Base-by-base conservation (phyloP, 2,797 vertebrate genomes). In the Pangasius djambal region DNA sequence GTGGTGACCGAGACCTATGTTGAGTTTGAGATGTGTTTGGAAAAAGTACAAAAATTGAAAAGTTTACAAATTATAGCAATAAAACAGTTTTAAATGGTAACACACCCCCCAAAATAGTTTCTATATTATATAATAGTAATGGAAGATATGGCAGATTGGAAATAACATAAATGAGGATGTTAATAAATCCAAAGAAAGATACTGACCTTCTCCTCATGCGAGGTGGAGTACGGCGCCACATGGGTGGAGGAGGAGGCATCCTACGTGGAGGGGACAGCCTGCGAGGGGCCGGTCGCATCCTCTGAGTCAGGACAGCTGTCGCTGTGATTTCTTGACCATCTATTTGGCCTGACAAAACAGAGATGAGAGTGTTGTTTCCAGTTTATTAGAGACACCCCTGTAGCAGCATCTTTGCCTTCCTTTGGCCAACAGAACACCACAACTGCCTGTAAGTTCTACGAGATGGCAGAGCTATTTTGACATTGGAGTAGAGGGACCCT, bases 261-360 rank as follows among this genome's bases (percentile, higher is more conserved):
- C 97, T 94, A 37, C 97, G 97, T 0, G 96, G 97, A 78, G 96
- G 96, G 15, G 97, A 96, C 31, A 96, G 93, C 31, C 97, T 90
- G 8, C 96, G 97, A 2, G 95, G 96, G 0, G 83, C 48, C 4
- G 95, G 96, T 34, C 97, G 92, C 12, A 96, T 95, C 61, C 96
- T 94, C 4, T 96, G 97, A 1, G 97, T 91, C 90, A 98, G 92
- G 37, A 98, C 96, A 2, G 97, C 97, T 0, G 96, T 97, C 67
- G 97, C 97, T 0, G 97, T 97, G 93, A 97, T 97, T 93, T 98
- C 97, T 93, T 97, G 97, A 20, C 97, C 97, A 7, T 97, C 97
- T 0, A 98, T 98, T 92, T 98, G 97, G 89, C 97, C 97, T 98
- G 25, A 34, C 6, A 12, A 34, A 7, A 87, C 6, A 83, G 22